Percentiles rank a stretch among this genome's conserved stretches.
phyloP scores from a whole-genome alignment of 2,797 vertebrate genomes.

The Cuniculus paca region DNA sequence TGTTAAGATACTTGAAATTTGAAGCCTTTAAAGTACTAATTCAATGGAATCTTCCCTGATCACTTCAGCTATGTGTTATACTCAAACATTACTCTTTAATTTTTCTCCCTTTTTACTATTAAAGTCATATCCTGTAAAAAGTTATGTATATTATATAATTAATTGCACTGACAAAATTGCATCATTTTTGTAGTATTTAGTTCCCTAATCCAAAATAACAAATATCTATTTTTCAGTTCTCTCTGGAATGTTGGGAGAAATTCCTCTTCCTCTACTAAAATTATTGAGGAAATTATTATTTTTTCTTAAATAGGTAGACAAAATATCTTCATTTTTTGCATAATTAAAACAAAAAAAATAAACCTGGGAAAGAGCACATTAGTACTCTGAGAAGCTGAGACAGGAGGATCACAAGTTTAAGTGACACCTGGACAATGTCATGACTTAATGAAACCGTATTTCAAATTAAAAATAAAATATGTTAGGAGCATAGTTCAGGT shows the following conservation, averaged over 20 bases:
- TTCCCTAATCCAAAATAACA: background rate
- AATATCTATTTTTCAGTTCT: background rate
- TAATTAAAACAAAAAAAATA: background rate
- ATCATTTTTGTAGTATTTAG: background rate
- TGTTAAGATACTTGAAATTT: background rate
- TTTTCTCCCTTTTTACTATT: background rate
- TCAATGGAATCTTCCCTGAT: background rate
- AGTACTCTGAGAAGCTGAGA: background rate
- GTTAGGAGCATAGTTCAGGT: background rate
- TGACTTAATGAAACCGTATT: background rate
- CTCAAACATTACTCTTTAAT: background rate
- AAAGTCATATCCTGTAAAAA: background rate
- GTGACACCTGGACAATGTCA: background rate
- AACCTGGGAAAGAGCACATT: background rate
- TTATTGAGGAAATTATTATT: background rate
- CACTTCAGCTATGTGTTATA: background rate
- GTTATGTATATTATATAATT: background rate
- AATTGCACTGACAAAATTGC: background rate
- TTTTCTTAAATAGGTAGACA: background rate
- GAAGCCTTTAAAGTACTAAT: background rate
- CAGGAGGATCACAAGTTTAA: background rate
- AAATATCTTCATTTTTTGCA: background rate
- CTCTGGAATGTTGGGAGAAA: background rate
- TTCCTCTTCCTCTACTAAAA: background rate
- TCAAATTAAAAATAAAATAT: background rate